These are phyloP conservation scores for Nymphalis urticae DNA, from an alignment of 2,888 invertebrate species.

Conservation along the genomic window DNA sequence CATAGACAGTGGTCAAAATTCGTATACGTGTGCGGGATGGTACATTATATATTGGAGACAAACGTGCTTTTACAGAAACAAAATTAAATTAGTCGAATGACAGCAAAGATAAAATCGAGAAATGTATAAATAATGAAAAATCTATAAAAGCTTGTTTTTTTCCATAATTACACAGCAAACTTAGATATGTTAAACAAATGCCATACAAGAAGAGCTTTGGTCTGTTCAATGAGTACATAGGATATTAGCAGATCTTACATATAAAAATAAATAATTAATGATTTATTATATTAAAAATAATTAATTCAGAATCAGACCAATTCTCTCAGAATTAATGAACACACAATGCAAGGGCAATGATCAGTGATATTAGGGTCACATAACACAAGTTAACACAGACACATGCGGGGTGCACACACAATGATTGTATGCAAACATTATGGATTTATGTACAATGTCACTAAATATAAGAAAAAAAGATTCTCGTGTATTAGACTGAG, in stretches of 20 bases:
- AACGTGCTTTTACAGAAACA: neutral
- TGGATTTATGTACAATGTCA: neutral
- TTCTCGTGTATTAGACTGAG: no score
- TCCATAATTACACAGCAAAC: slow-evolving; percentile 9
- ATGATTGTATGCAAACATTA: slow-evolving; percentile 23
- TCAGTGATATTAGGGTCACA: slow-evolving; percentile 24
- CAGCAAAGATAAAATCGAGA: neutral
- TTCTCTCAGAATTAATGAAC: slow-evolving; percentile 14
- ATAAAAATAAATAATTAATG: no score
- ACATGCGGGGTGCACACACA: slow-evolving; percentile 38
- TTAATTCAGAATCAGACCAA: slow-evolving; percentile 21
- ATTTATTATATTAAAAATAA: no score
- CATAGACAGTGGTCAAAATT: neutral
- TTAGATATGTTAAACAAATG: slow-evolving; percentile 12
- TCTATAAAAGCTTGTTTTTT: slow-evolving; percentile 2
- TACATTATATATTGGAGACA: neutral
- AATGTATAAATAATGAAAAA: no score
- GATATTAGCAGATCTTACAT: neutral
- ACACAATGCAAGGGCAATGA: slow-evolving; percentile 33
- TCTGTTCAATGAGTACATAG: slow-evolving; percentile 5
- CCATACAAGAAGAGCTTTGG: slow-evolving; percentile 13
- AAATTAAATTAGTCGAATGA: neutral
- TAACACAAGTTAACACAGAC: slow-evolving; percentile 28
- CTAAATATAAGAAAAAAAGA: no score
- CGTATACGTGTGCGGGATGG: slow-evolving; percentile 18